Conservation (phyloP, 2,113 vertebrate genomes). For the human (Homo sapiens) region GRCh38 chr16:72207501-72208000, state of each 20-base stretch:
- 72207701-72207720: background rate
- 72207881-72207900: background rate
- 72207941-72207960: background rate
- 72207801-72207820: background rate
- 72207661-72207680: background rate
- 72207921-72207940: background rate
- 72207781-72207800: background rate
- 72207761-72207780: background rate
- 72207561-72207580: background rate
- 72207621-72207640: background rate
- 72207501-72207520: background rate
- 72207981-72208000: background rate
- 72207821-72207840: background rate
- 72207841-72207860: background rate
- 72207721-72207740: background rate
- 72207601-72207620: background rate
- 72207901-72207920: background rate
- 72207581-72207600: background rate
- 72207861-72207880: background rate
- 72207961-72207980: background rate
- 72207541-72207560: background rate
- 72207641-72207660: background rate
- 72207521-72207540: background rate
- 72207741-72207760: background rate
- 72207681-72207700: background rate